A percentile compares a stretch with the other conserved stretches of the same genome.
Conservation (phyloP, 2,113 vertebrate genomes). For the Peucedramus taeniatus region DNA sequence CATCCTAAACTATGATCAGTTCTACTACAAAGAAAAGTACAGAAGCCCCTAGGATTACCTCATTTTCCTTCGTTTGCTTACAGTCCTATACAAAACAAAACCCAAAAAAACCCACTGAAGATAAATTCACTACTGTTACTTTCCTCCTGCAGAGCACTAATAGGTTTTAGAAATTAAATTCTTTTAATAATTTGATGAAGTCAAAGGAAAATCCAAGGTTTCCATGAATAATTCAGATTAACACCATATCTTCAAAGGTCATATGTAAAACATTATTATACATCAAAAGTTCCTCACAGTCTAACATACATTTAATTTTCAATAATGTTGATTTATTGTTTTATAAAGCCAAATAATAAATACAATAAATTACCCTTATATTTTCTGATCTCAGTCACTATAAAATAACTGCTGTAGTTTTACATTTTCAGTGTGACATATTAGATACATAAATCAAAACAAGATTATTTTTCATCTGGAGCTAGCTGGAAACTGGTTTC, state of each 20-base stretch:
- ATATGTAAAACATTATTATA: conserved; percentile 79
- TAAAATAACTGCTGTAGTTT: conserved; percentile 79
- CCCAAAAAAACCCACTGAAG: not conserved
- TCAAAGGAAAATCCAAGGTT: conserved; percentile 62
- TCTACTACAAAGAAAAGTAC: not conserved
- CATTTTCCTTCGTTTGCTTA: not conserved
- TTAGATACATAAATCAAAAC: conserved; percentile 95
- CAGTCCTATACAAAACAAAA: not conserved
- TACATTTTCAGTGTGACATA: conserved; percentile 89
- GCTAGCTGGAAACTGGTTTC: conserved; percentile 76
- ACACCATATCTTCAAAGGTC: conserved; percentile 77
- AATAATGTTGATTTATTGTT: conserved; percentile 86
- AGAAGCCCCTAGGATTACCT: not conserved
- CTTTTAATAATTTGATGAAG: conserved; percentile 75
- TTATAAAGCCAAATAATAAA: conserved; percentile 94
- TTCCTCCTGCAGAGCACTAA: conserved; percentile 52
- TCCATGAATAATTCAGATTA: conserved; percentile 82
- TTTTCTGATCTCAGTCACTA: conserved; percentile 84
- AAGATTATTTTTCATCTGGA: conserved; percentile 81
- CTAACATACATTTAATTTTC: conserved; percentile 82
- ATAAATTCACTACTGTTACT: conserved; percentile 40
- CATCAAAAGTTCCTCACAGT: conserved; percentile 64
- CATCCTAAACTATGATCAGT: not conserved
- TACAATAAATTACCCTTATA: conserved; percentile 87
- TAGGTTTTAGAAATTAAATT: conserved; percentile 65